These are phyloP conservation scores for Chanos chanos DNA, from an alignment of 2,797 vertebrate species.

Conservation along the genomic window DNA sequence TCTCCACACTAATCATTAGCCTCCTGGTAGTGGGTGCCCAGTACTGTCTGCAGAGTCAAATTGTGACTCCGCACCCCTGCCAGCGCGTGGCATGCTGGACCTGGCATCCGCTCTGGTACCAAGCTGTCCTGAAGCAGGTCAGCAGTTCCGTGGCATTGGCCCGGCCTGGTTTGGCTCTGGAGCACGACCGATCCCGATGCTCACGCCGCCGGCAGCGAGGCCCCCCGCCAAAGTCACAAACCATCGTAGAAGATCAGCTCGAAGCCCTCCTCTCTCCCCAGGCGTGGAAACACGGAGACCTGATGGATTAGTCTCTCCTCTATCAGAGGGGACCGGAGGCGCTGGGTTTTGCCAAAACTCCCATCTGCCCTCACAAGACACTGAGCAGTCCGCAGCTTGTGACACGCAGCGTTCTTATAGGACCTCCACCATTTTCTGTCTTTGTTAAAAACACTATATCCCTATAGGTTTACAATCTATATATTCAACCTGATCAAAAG, in stretches of 20 bases:
- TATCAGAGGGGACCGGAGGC: constrained; percentile 56
- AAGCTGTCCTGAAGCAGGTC: constrained; percentile 66
- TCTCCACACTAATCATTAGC: not conserved
- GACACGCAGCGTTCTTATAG: constrained; percentile 53
- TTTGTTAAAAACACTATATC: too few relatives aligned
- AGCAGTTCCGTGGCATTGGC: constrained; percentile 53
- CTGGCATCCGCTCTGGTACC: not conserved
- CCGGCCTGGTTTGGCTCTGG: constrained; percentile 57
- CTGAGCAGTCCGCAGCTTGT: constrained; percentile 53
- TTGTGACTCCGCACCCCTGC: not conserved
- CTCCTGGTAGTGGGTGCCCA: not conserved
- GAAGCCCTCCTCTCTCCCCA: constrained; percentile 47
- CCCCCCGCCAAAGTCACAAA: constrained; percentile 62
- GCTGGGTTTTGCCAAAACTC: constrained; percentile 49
- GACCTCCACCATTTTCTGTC: constrained; percentile 37
- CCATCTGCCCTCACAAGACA: constrained; percentile 68
- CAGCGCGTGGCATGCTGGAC: not conserved
- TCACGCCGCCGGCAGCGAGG: constrained; percentile 59
- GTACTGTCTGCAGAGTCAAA: too few relatives aligned
- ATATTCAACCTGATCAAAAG: too few relatives aligned
- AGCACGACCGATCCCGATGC: constrained; percentile 65
- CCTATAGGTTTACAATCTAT: too few relatives aligned
- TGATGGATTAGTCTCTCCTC: constrained; percentile 69
- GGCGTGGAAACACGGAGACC: constrained; percentile 57
- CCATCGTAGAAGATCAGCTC: constrained; percentile 69